These are phyloP conservation scores for Celastrina argiolus DNA, from an alignment of 2,888 invertebrate genomes.

Conservation along the genomic window DNA sequence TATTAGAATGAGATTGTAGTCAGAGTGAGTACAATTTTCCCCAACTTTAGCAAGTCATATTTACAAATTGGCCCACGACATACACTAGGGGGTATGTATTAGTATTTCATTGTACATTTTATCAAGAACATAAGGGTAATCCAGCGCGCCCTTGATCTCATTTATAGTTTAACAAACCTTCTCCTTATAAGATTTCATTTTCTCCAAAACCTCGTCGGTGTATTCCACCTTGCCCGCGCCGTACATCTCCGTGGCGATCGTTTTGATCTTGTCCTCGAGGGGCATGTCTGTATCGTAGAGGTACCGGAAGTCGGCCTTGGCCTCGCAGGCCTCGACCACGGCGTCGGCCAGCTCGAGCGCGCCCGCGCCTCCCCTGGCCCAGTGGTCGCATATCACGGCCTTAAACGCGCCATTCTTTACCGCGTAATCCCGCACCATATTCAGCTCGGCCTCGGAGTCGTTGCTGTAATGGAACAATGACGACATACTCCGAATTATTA, in stretches of 20 bases:
- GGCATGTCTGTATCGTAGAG: constrained; percentile 84
- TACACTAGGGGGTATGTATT: too few species aligned
- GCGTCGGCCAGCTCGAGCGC: constrained; percentile 91
- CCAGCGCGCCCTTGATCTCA: not conserved
- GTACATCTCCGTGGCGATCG: constrained; percentile 95
- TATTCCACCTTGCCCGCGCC: constrained; percentile 94
- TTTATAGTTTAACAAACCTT: constrained; percentile 74
- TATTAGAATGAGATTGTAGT: too few species aligned
- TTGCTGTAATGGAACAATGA: constrained; percentile 73
- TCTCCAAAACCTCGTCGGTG: constrained; percentile 82
- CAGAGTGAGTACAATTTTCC: too few species aligned
- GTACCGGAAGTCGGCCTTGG: constrained; percentile 80
- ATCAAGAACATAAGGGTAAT: too few species aligned
- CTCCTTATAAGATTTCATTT: constrained; percentile 83
- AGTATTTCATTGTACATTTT: too few species aligned
- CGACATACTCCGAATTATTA: not conserved
- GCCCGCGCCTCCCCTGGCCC: constrained; percentile 93
- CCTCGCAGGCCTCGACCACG: constrained; percentile 86
- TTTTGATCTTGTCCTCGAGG: constrained; percentile 91
- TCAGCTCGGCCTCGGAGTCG: constrained; percentile 90
- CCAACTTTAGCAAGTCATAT: too few species aligned
- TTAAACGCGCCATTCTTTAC: constrained; percentile 89
- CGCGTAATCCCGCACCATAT: constrained; percentile 85
- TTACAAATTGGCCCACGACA: too few species aligned
- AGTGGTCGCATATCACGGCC: constrained; percentile 93